Conservation (phyloP, 2,888 invertebrate species). For the Habrosyne pyritoides region DNA sequence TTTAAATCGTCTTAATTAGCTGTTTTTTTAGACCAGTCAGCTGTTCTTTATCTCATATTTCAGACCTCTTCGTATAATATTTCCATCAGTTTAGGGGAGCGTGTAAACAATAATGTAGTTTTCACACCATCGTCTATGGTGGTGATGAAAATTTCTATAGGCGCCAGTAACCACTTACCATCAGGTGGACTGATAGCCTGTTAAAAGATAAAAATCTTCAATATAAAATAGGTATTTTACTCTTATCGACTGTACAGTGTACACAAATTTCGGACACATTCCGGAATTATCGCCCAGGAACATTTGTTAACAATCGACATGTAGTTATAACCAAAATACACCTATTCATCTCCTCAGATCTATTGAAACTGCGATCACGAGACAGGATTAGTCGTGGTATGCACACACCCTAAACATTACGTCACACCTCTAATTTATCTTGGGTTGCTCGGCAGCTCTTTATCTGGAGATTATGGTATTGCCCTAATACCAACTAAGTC, state of each 20-base stretch:
- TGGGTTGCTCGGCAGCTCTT: not conserved
- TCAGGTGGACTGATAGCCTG: too few relatives aligned
- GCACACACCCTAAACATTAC: not conserved
- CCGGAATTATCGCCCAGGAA: too few relatives aligned
- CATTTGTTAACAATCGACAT: too few relatives aligned
- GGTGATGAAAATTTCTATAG: too few relatives aligned
- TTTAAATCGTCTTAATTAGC: not conserved
- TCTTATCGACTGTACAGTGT: too few relatives aligned
- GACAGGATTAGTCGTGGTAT: not conserved
- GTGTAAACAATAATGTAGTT: not conserved
- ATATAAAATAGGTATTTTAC: too few relatives aligned
- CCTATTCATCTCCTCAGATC: too few relatives aligned
- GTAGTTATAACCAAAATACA: too few relatives aligned
- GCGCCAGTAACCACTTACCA: too few relatives aligned
- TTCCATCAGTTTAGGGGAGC: not conserved
- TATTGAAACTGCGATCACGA: too few relatives aligned
- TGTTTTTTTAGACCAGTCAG: not conserved
- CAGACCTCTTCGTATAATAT: not conserved
- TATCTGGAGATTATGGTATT: slow-evolving; percentile 2
- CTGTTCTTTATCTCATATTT: not conserved
- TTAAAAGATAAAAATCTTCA: too few relatives aligned
- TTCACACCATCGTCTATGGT: not conserved
- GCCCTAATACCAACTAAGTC: not conserved
- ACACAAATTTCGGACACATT: too few relatives aligned
- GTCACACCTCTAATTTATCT: slow-evolving; percentile 2